phyloP scores from a whole-genome alignment of 37 sponge, comb jelly and placozoan species.

The Lycopodina hypogea region DNA sequence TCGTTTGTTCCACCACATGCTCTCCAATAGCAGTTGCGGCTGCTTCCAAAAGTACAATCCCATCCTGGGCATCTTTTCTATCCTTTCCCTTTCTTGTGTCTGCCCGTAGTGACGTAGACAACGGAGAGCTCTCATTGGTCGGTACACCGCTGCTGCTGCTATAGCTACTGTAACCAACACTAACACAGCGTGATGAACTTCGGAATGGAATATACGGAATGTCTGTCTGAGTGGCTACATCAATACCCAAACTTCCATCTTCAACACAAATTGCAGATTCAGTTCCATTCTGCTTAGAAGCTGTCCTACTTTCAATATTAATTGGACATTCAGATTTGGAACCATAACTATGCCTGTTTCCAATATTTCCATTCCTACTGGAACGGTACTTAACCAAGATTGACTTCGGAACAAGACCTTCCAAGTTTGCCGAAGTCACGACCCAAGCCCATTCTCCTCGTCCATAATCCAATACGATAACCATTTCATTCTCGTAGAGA shows the following conservation, averaged over 20 bases:
- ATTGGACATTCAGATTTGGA: not conserved
- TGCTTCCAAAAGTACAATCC: not conserved
- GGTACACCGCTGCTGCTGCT: not conserved
- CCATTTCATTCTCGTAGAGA: slow-evolving; percentile 30
- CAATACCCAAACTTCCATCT: not conserved
- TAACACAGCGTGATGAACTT: slow-evolving; percentile 10
- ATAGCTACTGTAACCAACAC: not conserved
- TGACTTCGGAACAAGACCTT: slow-evolving; percentile 47
- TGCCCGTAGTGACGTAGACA: not conserved
- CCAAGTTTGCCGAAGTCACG: slow-evolving; percentile 6
- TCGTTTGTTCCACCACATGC: not conserved
- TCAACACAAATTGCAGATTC: not conserved
- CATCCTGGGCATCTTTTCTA: not conserved
- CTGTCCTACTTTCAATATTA: not conserved
- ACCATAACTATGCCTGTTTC: not conserved
- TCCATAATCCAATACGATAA: slow-evolving; percentile 41
- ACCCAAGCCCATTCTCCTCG: slow-evolving; percentile 60
- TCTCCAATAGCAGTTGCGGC: not conserved
- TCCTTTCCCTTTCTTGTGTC: not conserved
- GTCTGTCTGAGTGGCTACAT: slow-evolving; percentile 25
- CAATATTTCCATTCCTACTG: not conserved
- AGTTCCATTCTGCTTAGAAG: not conserved
- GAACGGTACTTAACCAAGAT: slow-evolving; percentile 30
- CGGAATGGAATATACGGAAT: not conserved
- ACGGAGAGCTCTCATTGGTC: not conserved